phyloP scores from a whole-genome alignment of 1,140 invertebrate species.

The Melipona quadrifasciata region DNA sequence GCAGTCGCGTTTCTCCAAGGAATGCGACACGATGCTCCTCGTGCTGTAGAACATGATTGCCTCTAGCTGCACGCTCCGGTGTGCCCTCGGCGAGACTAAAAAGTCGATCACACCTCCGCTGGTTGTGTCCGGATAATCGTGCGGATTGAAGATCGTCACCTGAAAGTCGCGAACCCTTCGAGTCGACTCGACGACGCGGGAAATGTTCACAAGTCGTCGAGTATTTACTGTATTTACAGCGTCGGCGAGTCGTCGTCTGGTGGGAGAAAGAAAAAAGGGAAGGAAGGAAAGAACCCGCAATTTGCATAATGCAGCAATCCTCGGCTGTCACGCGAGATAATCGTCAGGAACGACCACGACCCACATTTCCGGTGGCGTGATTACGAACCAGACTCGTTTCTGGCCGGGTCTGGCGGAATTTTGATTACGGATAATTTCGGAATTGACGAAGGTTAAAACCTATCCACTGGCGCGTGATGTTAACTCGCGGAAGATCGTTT shows the following conservation, averaged over 20 bases:
- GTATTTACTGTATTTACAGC: background rate
- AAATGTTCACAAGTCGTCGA: background rate
- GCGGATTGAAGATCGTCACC: constrained; percentile 78
- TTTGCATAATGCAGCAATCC: constrained; percentile 25
- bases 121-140: constrained; percentile 79
- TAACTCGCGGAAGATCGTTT: background rate
- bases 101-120: constrained; percentile 72
- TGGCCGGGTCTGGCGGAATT: background rate
- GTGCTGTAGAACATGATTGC: constrained; percentile 63
- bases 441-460: background rate
- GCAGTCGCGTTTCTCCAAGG: constrained; percentile 80
- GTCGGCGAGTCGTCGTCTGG: background rate
- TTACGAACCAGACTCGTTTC: background rate
- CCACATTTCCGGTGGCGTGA: constrained; percentile 1
- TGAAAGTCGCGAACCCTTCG: constrained; percentile 25
- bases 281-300: background rate
- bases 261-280: background rate
- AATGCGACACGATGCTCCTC: constrained; percentile 45
- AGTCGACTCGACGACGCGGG: background rate
- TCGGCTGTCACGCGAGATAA: constrained; percentile 21
- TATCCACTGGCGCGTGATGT: background rate
- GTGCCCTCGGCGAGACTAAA: constrained; percentile 54
- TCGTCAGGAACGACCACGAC: constrained; percentile 4
- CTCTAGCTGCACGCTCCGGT: constrained; percentile 62
- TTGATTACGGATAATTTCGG: background rate